These are phyloP conservation scores for Coptodon rendalli DNA, from an alignment of 2,113 vertebrate species.

Conservation along the genomic window DNA sequence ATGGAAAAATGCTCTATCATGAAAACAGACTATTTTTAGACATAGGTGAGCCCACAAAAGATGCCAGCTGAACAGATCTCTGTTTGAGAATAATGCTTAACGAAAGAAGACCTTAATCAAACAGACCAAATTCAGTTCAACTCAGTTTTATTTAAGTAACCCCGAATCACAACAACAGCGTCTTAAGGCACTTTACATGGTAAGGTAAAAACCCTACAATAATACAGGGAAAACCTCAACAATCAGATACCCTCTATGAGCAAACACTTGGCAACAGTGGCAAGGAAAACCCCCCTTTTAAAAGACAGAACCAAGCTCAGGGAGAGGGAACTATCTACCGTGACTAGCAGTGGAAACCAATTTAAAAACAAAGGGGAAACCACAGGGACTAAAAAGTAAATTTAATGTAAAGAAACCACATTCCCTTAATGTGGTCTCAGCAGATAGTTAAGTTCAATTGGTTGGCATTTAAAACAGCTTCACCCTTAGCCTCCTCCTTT, in stretches of 20 bases:
- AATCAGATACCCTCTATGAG: background rate
- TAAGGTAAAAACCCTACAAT: background rate
- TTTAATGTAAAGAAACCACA: background rate
- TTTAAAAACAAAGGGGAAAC: background rate
- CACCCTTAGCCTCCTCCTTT: background rate
- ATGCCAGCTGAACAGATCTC: rapidly evolving
- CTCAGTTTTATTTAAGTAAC: background rate
- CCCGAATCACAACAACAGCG: rapidly evolving
- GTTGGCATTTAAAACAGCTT: background rate
- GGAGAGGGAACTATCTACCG: background rate
- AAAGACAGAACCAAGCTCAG: background rate
- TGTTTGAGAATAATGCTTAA: background rate
- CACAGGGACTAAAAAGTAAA: rapidly evolving
- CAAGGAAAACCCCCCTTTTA: rapidly evolving
- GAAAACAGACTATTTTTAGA: background rate
- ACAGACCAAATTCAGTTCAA: background rate
- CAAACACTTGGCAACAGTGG: background rate
- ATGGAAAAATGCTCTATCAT: background rate
- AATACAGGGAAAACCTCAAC: background rate
- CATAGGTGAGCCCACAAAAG: background rate
- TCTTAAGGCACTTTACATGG: background rate
- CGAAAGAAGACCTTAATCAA: background rate
- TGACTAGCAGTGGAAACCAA: background rate
- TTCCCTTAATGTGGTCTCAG: background rate
- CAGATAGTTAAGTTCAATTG: background rate